Conservation (phyloP, 1,140 invertebrate species). For the Pogonomyrmex californicus region DNA sequence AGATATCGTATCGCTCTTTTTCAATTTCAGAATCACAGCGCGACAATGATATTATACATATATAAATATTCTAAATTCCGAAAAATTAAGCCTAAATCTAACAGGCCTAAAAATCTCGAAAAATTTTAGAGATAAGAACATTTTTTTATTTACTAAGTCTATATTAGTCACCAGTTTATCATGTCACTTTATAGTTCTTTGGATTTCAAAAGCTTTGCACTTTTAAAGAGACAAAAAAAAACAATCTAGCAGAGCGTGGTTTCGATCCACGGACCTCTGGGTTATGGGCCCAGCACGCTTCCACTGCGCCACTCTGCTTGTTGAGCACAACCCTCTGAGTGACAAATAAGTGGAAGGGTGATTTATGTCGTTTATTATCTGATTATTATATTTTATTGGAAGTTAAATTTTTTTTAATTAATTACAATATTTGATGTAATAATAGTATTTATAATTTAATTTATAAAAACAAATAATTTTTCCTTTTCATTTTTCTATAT, state of each 20-base stretch:
- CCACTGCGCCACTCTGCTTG: slow-evolving; percentile 92
- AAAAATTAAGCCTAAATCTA: no score
- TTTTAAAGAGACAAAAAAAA: slow-evolving; percentile 58
- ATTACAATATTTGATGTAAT: background rate
- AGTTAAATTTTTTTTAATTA: background rate
- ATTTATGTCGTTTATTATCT: background rate
- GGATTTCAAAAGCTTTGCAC: no score
- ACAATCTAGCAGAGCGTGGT: slow-evolving; percentile 95
- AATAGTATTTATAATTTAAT: background rate
- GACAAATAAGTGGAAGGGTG: background rate
- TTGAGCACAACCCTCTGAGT: background rate
- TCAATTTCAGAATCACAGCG: background rate
- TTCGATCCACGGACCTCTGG: slow-evolving; percentile 99
- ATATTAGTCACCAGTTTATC: no score
- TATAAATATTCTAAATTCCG: background rate
- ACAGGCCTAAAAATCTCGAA: no score
- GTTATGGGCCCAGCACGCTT: slow-evolving; percentile 99
- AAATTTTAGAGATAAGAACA: no score
- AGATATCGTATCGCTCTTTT: background rate
- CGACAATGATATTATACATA: background rate
- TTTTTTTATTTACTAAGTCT: no score
- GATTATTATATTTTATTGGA: background rate
- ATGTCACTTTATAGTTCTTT: no score
- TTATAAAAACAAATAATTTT: background rate
- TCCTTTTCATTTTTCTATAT: background rate